phyloP scores from a whole-genome alignment of 2,113 vertebrate species.

The Conger conger region DNA sequence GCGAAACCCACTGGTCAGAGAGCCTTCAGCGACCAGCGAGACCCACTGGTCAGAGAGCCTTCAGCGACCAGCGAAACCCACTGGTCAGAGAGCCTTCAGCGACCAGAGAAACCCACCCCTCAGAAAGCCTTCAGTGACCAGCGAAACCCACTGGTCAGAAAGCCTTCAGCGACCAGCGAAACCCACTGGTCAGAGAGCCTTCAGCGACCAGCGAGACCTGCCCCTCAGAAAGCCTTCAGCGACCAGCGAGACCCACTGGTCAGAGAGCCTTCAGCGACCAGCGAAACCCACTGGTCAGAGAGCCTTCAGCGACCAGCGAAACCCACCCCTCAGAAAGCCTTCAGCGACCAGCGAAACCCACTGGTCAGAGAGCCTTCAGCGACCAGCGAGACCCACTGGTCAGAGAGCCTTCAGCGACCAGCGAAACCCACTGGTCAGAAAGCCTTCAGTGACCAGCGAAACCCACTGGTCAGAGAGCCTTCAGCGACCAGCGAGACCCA shows the following conservation, averaged over 20 bases:
- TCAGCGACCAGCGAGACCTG: conserved; percentile 71
- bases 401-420: conserved; percentile 82
- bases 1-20: conserved; percentile 72
- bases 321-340: conserved; percentile 74
- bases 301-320: too few relatives aligned
- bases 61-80: conserved; percentile 71
- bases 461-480: too few relatives aligned
- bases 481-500: too few relatives aligned
- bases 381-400: conserved; percentile 81
- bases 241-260: conserved; percentile 71
- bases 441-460: conserved; percentile 76
- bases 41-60: conserved; percentile 73
- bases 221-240: too few relatives aligned
- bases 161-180: too few relatives aligned
- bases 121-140: conserved; percentile 78
- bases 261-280: conserved; percentile 78
- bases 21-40: too few relatives aligned
- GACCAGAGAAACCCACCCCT: conserved; percentile 60
- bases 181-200: conserved; percentile 74
- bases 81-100: too few relatives aligned
- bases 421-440: conserved; percentile 71
- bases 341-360: conserved; percentile 71
- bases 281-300: conserved; percentile 72
- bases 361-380: too few relatives aligned
- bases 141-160: conserved; percentile 72